Conservation (phyloP, 1,140 invertebrate species). For the Scaptomyza montana region DNA sequence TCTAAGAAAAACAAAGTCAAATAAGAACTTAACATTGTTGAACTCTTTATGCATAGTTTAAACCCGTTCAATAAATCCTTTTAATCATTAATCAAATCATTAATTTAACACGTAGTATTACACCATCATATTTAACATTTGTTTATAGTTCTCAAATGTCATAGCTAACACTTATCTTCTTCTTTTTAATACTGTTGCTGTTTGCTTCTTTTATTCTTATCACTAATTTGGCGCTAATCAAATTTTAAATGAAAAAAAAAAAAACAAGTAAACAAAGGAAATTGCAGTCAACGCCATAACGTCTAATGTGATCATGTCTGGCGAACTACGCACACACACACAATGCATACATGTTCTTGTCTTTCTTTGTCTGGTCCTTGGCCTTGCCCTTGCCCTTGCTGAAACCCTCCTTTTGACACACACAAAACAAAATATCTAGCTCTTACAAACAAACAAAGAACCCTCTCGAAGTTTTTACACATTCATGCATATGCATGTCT, state of each 20-base stretch:
- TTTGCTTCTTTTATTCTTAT: constrained; percentile 5
- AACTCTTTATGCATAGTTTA: too few species aligned
- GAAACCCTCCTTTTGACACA: neutral
- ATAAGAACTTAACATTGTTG: too few species aligned
- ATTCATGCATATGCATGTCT: neutral
- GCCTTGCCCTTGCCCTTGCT: constrained; percentile 59
- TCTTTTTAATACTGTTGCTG: too few species aligned
- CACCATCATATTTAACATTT: neutral
- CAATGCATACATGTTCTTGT: neutral
- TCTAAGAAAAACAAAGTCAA: too few species aligned
- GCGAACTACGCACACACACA: constrained; percentile 1
- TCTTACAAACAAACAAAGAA: constrained; percentile 3
- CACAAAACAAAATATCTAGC: constrained; percentile 1
- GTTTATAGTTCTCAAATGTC: too few species aligned
- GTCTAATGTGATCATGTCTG: constrained; percentile 61
- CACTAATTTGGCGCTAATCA: constrained; percentile 5
- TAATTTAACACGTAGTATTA: too few species aligned
- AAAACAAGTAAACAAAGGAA: constrained; percentile 7
- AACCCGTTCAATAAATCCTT: too few species aligned
- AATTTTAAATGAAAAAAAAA: constrained; percentile 15
- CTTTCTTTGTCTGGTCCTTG: constrained; percentile 74
- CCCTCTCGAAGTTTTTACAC: constrained; percentile 27
- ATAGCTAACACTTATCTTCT: too few species aligned
- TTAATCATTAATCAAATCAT: too few species aligned
- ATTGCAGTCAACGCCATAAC: constrained; percentile 22